Evolutionary conservation across 2,113 vertebrate genomes (phyloP), one percentile per base, ranked within the genome.

Genomic region (Atractosteus spatula): DNA sequence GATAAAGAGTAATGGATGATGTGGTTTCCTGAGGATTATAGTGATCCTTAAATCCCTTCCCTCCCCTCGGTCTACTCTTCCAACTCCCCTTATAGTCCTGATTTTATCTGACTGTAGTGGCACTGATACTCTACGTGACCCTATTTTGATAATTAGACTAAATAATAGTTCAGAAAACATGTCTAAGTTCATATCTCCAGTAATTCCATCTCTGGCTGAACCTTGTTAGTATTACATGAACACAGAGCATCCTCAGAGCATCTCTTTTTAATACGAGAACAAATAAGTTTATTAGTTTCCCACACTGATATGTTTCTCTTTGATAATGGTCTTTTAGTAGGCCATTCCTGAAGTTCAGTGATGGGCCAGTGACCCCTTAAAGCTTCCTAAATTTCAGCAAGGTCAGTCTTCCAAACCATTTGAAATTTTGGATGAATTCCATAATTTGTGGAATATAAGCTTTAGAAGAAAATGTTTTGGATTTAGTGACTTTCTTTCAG

Each of bases 261-360:
- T 29, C 29, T 29, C n/a, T 66, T 67, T 67, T 51, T 51, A n/a
- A 64, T 8, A 64, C 42, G 62, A 41, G 10, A 10, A 41, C 41
- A 3, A 64, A 41, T 64, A 3, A 10, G 3, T 44, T 51, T 51
- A 51, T 51, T 51, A 51, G 47, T 66, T 68, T 55, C 66, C 17
- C 16, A 68, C 47, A 68, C 45, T 68, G 47, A 68, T 68, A 66
- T 66, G 41, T 41, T 41, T 42, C 62, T 42, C 42, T 41, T 11
- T 41, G 29, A 41, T 41, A 63, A 10, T 41, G 63, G 63, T 7
- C 11, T 14, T 12, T 66, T 11, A 41, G 42, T 6, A 43, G 8
- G 41, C 8, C 63, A 66, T 45, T 66, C 41, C 44, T 43, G 43
- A 66, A 3, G 63, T 66, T 43, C 41, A 3, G 16, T 63, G 62